phyloP scores from a whole-genome alignment of 2,797 vertebrate species.

The Lepus oiostolus region DNA sequence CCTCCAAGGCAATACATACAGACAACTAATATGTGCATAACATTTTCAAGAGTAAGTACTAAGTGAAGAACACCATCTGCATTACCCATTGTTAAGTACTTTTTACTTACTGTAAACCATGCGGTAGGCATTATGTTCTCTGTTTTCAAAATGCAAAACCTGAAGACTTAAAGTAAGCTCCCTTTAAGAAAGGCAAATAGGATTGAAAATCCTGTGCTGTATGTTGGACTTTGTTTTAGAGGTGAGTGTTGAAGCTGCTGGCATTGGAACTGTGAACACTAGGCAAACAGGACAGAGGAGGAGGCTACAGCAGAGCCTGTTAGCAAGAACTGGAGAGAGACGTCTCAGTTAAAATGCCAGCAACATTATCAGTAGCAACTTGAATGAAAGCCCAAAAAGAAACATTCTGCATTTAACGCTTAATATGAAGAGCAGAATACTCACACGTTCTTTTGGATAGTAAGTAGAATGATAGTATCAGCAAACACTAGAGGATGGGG shows the following conservation, averaged over 20 bases:
- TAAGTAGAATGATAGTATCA: not conserved
- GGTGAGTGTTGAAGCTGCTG: not conserved
- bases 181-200: not conserved
- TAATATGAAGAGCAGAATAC: not conserved
- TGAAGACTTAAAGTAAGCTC: not conserved
- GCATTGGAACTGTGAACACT: not conserved
- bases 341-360: not conserved
- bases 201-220: not conserved
- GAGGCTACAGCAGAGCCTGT: not conserved
- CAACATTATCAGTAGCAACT: not conserved
- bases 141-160: not conserved
- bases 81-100: not conserved
- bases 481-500: not conserved
- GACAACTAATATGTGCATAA: not conserved
- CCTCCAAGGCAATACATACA: not conserved
- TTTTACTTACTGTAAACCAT: not conserved
- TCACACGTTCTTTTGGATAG: not conserved
- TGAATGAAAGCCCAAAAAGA: not conserved
- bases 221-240: not conserved
- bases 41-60: not conserved
- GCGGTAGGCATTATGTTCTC: not conserved
- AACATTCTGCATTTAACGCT: too few species aligned
- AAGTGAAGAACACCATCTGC: not conserved
- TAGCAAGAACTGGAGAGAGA: not conserved
- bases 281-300: not conserved